Evolutionary conservation across 2,113 vertebrate genomes (phyloP).

Genomic region (Pseudolaguvia tuberculata): DNA sequence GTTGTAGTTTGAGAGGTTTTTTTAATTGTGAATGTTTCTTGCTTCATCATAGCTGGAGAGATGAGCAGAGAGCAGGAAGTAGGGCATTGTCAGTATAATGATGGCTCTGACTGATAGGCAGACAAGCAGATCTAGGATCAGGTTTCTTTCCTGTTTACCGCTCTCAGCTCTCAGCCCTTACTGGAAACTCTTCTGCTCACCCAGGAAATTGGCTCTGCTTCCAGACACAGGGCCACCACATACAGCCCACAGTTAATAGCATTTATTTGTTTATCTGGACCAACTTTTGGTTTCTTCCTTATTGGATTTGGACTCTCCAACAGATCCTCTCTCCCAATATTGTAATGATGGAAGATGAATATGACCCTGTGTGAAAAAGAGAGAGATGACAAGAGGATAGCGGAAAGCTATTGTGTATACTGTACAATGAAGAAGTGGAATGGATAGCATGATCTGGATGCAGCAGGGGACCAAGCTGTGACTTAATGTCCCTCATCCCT

Average conservation of each 20-base stretch:
- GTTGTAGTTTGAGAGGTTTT: neutral
- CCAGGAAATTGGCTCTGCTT: slow-evolving; percentile 76
- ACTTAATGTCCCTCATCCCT: slow-evolving; percentile 64
- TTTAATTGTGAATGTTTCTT: no score
- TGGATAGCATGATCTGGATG: slow-evolving; percentile 48
- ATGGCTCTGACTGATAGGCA: slow-evolving; percentile 64
- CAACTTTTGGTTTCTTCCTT: slow-evolving; percentile 71
- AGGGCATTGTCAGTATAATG: slow-evolving; percentile 64
- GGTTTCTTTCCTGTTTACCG: slow-evolving; percentile 78
- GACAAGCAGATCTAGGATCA: slow-evolving; percentile 62
- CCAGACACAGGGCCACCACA: slow-evolving; percentile 62
- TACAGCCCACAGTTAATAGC: slow-evolving; percentile 66
- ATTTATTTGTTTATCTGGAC: slow-evolving; percentile 78
- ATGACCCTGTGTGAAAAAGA: slow-evolving; percentile 13
- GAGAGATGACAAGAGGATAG: slow-evolving; percentile 9
- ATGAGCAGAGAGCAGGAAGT: slow-evolving; percentile 30
- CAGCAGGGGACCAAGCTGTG: slow-evolving; percentile 60
- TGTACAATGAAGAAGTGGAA: neutral
- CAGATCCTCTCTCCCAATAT: slow-evolving; percentile 53
- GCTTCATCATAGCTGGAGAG: neutral
- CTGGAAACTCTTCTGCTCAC: slow-evolving; percentile 70
- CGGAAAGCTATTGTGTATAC: slow-evolving; percentile 28
- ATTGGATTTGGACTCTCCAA: slow-evolving; percentile 70
- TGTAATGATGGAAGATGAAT: slow-evolving; percentile 67
- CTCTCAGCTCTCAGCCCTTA: slow-evolving; percentile 67